These are phyloP conservation scores for Pediacus dermestoides DNA, from an alignment of 2,888 invertebrate genomes.

Conservation along the genomic window DNA sequence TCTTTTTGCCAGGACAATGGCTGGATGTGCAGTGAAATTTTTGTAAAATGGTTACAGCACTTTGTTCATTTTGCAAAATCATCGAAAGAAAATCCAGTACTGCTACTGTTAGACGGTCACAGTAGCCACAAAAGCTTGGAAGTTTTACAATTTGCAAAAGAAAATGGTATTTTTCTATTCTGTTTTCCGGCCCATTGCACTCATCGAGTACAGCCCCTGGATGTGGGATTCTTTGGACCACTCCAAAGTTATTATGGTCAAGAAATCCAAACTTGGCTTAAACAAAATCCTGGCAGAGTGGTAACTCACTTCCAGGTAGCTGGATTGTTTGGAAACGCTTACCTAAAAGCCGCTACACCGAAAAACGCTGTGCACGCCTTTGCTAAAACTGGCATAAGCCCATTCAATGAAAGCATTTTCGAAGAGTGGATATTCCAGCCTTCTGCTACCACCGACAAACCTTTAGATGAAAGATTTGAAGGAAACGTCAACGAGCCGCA, in stretches of 20 bases:
- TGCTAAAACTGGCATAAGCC: slow-evolving; percentile 19
- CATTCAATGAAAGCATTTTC: slow-evolving; percentile 24
- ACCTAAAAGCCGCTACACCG: slow-evolving; percentile 6
- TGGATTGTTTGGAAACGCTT: slow-evolving; percentile 13
- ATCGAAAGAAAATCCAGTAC: slow-evolving; percentile 26
- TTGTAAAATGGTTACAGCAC: too few species aligned
- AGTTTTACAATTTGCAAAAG: slow-evolving; percentile 16
- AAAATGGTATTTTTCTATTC: slow-evolving; percentile 18
- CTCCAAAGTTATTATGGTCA: slow-evolving; percentile 13
- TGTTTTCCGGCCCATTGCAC: slow-evolving; percentile 15
- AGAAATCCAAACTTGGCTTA: slow-evolving; percentile 13
- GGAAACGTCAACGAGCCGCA: too few species aligned
- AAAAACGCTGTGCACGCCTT: slow-evolving; percentile 17
- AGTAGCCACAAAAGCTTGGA: slow-evolving; percentile 26
- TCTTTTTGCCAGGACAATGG: slow-evolving; percentile 34
- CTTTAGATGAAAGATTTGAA: neutral
- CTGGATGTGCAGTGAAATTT: slow-evolving; percentile 35
- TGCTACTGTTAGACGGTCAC: slow-evolving; percentile 38
- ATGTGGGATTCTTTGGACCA: slow-evolving; percentile 16
- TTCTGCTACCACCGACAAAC: slow-evolving; percentile 6
- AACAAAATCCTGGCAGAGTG: slow-evolving; percentile 12
- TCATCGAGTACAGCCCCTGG: slow-evolving; percentile 10
- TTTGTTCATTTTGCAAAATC: slow-evolving; percentile 34
- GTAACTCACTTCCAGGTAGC: slow-evolving; percentile 17
- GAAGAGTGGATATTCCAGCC: slow-evolving; percentile 12